phyloP scores from a whole-genome alignment of 2,888 invertebrate genomes.

The Steinernema scapterisci region DNA sequence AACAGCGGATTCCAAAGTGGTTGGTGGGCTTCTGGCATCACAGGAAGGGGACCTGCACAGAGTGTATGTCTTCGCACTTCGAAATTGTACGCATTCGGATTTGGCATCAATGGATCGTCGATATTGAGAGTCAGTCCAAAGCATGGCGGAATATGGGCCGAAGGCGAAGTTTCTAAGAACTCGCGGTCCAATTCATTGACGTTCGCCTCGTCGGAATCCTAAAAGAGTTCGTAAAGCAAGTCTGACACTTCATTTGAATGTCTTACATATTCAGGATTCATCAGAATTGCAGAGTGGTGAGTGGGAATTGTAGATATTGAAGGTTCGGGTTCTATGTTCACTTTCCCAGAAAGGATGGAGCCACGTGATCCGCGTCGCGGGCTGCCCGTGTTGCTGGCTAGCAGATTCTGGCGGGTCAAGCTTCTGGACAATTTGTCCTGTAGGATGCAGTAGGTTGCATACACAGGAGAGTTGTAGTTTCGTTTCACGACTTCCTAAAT shows the following conservation, averaged over 20 bases:
- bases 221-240: slow-evolving; percentile 25
- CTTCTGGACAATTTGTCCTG: slow-evolving; percentile 49
- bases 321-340: slow-evolving; percentile 49
- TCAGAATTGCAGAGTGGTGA: slow-evolving; percentile 61
- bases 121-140: slow-evolving; percentile 17
- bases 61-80: slow-evolving; percentile 56
- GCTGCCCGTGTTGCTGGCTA: slow-evolving; percentile 29
- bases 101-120: neutral
- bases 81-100: slow-evolving; percentile 28
- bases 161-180: slow-evolving; percentile 38
- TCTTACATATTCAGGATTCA: slow-evolving; percentile 57
- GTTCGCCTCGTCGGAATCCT: slow-evolving; percentile 64
- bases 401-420: neutral
- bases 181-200: slow-evolving; percentile 48
- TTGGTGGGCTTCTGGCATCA: slow-evolving; percentile 29
- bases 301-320: slow-evolving; percentile 58
- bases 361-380: slow-evolving; percentile 57
- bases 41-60: slow-evolving; percentile 45
- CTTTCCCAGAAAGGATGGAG: slow-evolving; percentile 59
- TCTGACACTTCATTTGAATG: too few relatives aligned
- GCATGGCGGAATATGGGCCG: slow-evolving; percentile 25
- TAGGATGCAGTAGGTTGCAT: slow-evolving; percentile 59
- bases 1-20: slow-evolving; percentile 26
- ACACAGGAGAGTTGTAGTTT: slow-evolving; percentile 61
- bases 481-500: slow-evolving; percentile 54